Base-by-base conservation (phyloP, 1,140 invertebrate genomes). In the Probaryconus sp. region DNA sequence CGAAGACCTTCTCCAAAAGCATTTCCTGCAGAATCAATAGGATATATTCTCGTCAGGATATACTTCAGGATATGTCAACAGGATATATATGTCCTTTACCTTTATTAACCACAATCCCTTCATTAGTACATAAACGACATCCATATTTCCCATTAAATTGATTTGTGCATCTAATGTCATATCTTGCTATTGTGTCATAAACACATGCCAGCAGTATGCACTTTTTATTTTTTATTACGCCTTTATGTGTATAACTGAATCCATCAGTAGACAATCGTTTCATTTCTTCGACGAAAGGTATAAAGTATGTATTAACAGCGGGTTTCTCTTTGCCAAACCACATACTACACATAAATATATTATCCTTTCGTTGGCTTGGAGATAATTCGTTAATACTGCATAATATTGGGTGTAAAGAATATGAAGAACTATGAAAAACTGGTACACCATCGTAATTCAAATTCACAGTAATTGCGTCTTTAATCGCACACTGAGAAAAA, bases 61-160 rank as follows among this genome's bases (percentile, higher is more conserved):
- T n/a, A n/a, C n/a, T n/a, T n/a, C n/a, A n/a, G n/a, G n/a, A n/a
- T n/a, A n/a, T n/a, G n/a, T n/a, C n/a, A n/a, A n/a, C n/a, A n/a
- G n/a, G n/a, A n/a, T n/a, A n/a, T n/a, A n/a, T 33, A 10, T 16
- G 3, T 6, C 53, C 47, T 18, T 28, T 37, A 6, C 65, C 48
- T 70, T 71, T 65, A 3, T 7, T 13, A 14, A 77, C 24, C 5
- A 9, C 55, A 43, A 26, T 16, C 43, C 4, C 13, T 51, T 68
- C 18, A 75, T 81, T 67, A 1, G 61, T 11, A 37, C 80, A 83
- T n/a, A 76, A 75, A 11, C 73, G 61, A 55, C 76, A 83, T 0
- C 80, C 75, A 56, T 72, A 82, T 11, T 60, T 16, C 0, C 78
- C 77, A 50, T 78, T 78, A 55, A 74, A 83, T 55, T 78, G 73